A percentile compares a stretch with the other conserved stretches of the same genome.
These are phyloP conservation scores for Sylvilagus bachmani DNA, from an alignment of 2,113 vertebrate species.

Conservation along the genomic window DNA sequence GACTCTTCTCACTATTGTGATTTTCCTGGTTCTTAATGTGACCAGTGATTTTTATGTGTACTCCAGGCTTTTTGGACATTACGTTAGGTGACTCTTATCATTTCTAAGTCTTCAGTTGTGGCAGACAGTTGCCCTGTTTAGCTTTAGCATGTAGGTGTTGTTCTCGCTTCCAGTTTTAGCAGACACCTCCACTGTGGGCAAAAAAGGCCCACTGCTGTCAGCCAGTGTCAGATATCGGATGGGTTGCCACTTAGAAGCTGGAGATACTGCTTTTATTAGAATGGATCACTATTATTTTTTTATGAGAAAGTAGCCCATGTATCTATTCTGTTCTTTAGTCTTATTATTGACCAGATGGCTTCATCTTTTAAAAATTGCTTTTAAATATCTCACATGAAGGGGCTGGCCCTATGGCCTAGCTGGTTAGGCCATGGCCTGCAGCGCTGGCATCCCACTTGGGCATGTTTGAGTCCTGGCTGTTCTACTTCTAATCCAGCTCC, in stretches of 20 bases:
- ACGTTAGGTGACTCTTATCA: background rate
- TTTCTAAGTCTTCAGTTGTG: background rate
- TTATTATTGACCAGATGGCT: background rate
- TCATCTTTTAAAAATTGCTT: slow-evolving; percentile 15
- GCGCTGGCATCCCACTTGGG: no score
- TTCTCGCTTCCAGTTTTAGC: background rate
- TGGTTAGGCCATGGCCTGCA: no score
- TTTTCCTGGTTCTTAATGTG: slow-evolving; percentile 17
- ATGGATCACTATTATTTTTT: background rate
- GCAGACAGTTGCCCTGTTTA: background rate
- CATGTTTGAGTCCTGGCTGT: no score
- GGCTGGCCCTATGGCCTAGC: no score
- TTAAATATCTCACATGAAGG: slow-evolving; percentile 9
- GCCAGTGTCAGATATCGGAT: background rate
- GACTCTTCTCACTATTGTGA: slow-evolving; percentile 27
- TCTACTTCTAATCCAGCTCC: no score
- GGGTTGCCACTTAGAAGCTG: background rate
- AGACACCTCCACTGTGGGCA: background rate
- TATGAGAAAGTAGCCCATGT: background rate
- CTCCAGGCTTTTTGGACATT: background rate
- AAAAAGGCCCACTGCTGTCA: background rate
- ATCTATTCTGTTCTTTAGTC: background rate
- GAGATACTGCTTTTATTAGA: background rate
- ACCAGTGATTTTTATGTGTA: background rate
- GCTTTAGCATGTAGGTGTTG: background rate